Conservation (phyloP, 2,888 invertebrate species). For the Cephonodes hylas region DNA sequence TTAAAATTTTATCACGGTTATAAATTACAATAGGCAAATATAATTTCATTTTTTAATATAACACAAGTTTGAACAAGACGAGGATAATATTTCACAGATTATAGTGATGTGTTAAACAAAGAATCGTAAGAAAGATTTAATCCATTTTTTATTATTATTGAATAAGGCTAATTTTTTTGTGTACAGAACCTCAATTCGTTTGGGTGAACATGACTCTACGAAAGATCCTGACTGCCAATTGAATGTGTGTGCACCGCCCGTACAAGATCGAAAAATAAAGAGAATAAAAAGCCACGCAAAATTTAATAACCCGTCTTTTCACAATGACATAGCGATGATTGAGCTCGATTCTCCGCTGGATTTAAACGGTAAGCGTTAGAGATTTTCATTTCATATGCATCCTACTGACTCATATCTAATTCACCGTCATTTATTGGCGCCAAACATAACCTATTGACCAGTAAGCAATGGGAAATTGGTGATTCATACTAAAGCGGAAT, state of each 20-base stretch:
- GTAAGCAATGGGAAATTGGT: not conserved
- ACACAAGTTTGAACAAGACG: not conserved
- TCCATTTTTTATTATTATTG: too few species aligned
- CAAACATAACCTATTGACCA: not conserved
- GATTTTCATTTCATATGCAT: conserved; percentile 2
- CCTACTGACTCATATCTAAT: not conserved
- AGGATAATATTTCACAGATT: not conserved
- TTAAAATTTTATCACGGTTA: not conserved
- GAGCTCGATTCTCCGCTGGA: conserved; percentile 65
- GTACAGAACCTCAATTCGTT: conserved; percentile 74
- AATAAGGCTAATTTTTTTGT: too few species aligned
- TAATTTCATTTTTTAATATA: not conserved
- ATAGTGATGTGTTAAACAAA: not conserved
- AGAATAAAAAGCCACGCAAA: conserved; percentile 68
- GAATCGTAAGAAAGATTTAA: too few species aligned
- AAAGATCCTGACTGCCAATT: conserved; percentile 68
- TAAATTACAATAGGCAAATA: not conserved
- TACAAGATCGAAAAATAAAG: conserved; percentile 70
- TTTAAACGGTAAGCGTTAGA: conserved; percentile 56
- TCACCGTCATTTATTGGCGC: not conserved
- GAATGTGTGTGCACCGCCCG: conserved; percentile 59
- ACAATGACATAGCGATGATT: conserved; percentile 83
- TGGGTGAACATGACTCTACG: conserved; percentile 82
- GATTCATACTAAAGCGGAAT: not conserved
- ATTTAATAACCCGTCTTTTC: conserved; percentile 69